Percentiles rank a stretch among this genome's conserved stretches.
Evolutionary conservation across 2,113 vertebrate genomes (phyloP).

Genomic region (Aplodontia rufa): DNA sequence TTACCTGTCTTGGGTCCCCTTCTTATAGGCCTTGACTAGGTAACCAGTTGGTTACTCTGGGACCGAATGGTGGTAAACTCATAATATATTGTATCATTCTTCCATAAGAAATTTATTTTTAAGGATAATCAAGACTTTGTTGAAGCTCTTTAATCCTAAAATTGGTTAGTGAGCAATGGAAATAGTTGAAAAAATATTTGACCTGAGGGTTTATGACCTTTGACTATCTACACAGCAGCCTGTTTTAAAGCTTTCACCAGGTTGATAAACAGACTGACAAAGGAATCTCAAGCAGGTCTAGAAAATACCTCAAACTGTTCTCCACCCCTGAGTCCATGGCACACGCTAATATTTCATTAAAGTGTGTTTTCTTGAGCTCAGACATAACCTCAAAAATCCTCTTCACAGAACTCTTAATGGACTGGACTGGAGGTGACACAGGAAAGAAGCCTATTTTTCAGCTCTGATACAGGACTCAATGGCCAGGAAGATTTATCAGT

Average conservation of each 20-base stretch:
- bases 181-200: constrained; percentile 32
- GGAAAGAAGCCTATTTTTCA: neutral
- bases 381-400: neutral
- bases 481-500: neutral
- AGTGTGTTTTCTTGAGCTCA: constrained; percentile 19
- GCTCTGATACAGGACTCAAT: neutral
- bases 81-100: neutral
- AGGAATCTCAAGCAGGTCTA: neutral
- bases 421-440: neutral
- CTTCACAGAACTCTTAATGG: neutral
- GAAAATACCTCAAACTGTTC: neutral
- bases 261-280: neutral
- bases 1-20: neutral
- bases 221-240: neutral
- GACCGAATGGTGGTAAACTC: neutral
- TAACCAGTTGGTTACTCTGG: neutral
- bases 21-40: neutral
- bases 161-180: neutral
- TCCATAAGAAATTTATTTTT: neutral
- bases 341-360: neutral
- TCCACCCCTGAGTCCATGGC: neutral
- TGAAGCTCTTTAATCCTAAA: constrained; percentile 37
- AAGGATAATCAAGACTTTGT: neutral
- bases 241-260: neutral
- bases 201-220: neutral